Base-by-base conservation (phyloP, 2,888 invertebrate genomes). In the Steinernema hermaphroditum region DNA sequence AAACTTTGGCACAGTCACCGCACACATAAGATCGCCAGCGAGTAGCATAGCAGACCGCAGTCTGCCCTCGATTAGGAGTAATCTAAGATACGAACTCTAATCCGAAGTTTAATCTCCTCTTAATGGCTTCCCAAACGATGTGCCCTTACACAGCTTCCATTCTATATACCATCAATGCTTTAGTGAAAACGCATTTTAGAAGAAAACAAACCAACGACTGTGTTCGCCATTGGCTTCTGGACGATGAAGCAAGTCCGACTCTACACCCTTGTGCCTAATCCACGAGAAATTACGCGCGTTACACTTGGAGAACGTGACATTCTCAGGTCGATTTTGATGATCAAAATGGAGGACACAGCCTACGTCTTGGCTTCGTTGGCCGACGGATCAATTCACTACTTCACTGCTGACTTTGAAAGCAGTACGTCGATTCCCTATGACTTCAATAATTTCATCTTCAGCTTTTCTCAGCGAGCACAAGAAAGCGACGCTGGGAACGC, bases 331-430 rank as follows among this genome's bases (percentile, higher is more conserved):
- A 92, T 98, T 76, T 88, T 98, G 72, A 93, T 97, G 91, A 93
- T 95, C 68, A 92, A 92, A 70, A 93, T 98, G 88, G 97, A 98
- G 87, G 93, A 93, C 1, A 92, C 93, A 75, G 92, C 83, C 68
- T 89, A 89, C 78, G 76, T 89, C 49, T 81, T 89, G 73, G 87
- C 88, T 85, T 97, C 97, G 0, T 90, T 98, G 34, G 98, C 97
- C 6, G 98, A 98, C 88, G 98, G 98, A 0, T 94, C 95, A 19
- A 92, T 98, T 91, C 94, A 93, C 88, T 98, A 98, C 89, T 98
- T 96, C 88, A 91, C 91, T 0, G 89, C 97, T 75, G 92, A 94
- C 86, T 91, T 80, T 32, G 73, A 80, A 9, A 85, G 86, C 76
- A 88, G 88, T 87, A 27, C 8, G 62, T 27, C 32, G 8, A 24